Base-by-base conservation (phyloP, 2,888 invertebrate genomes). In the Andrena flavipes region DNA sequence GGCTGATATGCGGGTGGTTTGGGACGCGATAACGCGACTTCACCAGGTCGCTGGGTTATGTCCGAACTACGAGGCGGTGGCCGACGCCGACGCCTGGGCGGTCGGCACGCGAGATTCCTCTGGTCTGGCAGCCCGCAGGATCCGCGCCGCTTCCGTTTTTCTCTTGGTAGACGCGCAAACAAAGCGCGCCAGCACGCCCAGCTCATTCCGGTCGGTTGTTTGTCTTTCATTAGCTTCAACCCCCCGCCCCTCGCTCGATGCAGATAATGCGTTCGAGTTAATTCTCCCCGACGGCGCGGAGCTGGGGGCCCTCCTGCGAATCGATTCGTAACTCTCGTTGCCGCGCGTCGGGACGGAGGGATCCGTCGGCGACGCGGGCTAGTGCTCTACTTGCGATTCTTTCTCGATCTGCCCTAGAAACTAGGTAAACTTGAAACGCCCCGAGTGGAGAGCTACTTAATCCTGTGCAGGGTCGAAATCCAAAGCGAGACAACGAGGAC, bases 191-290 rank as follows among this genome's bases (percentile, higher is more conserved):
- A 49, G 68, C 79, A 35, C 74, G 72, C 42, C 48, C 16, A 30
- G 80, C 70, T 69, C 35, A 54, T 60, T 62, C 62, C 54, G 63
- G 33, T 16, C 70, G 49, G 80, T 4, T 82, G 76, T 82, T 82
- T 82, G 68, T 72, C 76, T 82, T 82, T 74, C 82, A 82, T 82
- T 82, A 82, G 65, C 65, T 51, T 67, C 70, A 26, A 56, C 69
- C 71, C 23, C 26, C 70, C 29, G 33, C 62, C 54, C 33, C 5
- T 1, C 56, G 23, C 23, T 65, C 16, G 33, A 56, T 10, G 23
- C 62, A 70, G 74, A 79, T 74, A 80, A 81, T 74, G 59, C 81
- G 68, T 51, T 48, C 64, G 42, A 42, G 81, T 81, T 81, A 80
- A 81, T 80, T 80, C 73, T 16, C 51, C 59, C 69, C n/a, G 63